phyloP scores from a whole-genome alignment of 1,140 invertebrate species.

The silkworm (Bombyx mori) region DNA sequence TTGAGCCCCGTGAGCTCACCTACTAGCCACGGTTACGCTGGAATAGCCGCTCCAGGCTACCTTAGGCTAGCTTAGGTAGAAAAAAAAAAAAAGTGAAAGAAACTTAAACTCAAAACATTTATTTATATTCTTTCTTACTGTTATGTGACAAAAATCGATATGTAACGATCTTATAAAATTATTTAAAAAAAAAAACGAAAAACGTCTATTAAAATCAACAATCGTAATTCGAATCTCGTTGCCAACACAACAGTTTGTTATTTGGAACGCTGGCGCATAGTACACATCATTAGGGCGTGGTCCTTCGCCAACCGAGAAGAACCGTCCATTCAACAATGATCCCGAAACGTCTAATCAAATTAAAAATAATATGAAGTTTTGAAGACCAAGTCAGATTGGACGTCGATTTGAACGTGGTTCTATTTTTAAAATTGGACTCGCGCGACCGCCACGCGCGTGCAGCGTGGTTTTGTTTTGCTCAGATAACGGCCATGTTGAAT shows the following conservation, averaged over 20 bases:
- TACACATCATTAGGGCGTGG: slow-evolving; percentile 52
- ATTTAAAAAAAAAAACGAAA: too few species aligned
- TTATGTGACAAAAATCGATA: too few species aligned
- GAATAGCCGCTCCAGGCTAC: too few species aligned
- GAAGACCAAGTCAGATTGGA: slow-evolving; percentile 22
- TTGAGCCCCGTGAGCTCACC: too few species aligned
- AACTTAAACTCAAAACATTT: too few species aligned
- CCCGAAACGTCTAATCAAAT: neutral
- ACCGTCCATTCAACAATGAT: slow-evolving; percentile 12
- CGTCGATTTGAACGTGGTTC: slow-evolving; percentile 39
- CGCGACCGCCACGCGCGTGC: slow-evolving; percentile 42
- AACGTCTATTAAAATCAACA: too few species aligned
- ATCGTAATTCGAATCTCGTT: too few species aligned
- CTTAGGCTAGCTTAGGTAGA: too few species aligned
- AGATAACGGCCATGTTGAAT: slow-evolving; percentile 37
- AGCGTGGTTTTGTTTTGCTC: slow-evolving; percentile 62
- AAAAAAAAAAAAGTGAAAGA: too few species aligned
- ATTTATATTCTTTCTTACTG: too few species aligned
- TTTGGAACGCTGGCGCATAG: slow-evolving; percentile 39
- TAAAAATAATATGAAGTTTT: neutral
- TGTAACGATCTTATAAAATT: too few species aligned
- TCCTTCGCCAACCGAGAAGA: slow-evolving; percentile 24
- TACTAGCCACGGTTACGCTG: too few species aligned
- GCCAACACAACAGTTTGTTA: slow-evolving; percentile 30
- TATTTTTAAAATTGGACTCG: slow-evolving; percentile 48